phyloP scores from a whole-genome alignment of 2,113 vertebrate genomes.

The Spea multiplicata region DNA sequence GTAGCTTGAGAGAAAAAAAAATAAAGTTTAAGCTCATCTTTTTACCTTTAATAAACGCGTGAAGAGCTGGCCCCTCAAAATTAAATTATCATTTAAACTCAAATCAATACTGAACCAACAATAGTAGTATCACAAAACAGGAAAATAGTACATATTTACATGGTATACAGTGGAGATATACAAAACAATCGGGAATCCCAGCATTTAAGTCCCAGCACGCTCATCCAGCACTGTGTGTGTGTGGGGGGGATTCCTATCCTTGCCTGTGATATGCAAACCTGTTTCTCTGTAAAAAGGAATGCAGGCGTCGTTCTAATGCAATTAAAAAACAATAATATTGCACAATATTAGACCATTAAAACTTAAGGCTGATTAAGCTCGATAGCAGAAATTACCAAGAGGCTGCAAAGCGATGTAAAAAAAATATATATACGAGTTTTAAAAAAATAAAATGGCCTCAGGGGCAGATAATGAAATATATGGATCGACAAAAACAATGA shows the following conservation, averaged over 20 bases:
- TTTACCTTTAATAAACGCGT: not conserved
- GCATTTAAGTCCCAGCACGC: not conserved
- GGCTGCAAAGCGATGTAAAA: constrained; percentile 57
- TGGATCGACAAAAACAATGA: constrained; percentile 70
- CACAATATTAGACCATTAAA: constrained; percentile 55
- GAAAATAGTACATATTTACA: constrained; percentile 82
- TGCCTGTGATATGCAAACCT: constrained; percentile 10
- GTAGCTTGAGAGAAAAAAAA: too few species aligned
- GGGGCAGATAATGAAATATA: constrained; percentile 55
- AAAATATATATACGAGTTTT: constrained; percentile 53
- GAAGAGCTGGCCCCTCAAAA: not conserved
- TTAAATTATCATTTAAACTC: not conserved
- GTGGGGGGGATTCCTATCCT: not conserved
- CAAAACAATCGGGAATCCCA: constrained; percentile 55
- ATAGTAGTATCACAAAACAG: constrained; percentile 60
- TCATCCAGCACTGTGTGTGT: too few species aligned
- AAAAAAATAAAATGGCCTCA: not conserved
- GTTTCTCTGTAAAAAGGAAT: constrained; percentile 42
- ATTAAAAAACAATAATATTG: constrained; percentile 52
- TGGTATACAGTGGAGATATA: constrained; percentile 59
- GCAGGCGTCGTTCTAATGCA: constrained; percentile 33
- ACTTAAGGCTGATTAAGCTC: constrained; percentile 58
- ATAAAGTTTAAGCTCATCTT: not conserved
- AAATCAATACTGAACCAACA: constrained; percentile 48
- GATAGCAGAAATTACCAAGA: constrained; percentile 58